A percentile compares a stretch with the other conserved stretches of the same genome.
Evolutionary conservation across 37 sponge, comb jelly and placozoan genomes (phyloP).

Genomic region (Agelas oroides): DNA sequence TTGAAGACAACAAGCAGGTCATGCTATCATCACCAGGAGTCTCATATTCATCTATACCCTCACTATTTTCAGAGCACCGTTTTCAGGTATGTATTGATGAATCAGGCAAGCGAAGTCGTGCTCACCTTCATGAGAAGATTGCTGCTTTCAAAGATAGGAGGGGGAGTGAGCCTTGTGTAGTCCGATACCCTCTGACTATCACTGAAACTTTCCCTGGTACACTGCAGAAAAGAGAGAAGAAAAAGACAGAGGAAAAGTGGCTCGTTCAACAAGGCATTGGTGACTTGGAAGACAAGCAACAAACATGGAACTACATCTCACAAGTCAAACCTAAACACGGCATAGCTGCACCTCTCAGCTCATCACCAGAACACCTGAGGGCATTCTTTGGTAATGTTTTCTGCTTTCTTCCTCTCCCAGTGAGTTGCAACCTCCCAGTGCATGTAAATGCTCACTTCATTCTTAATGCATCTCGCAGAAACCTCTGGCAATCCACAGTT

Average conservation of each 20-base stretch:
- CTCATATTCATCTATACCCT: too few species aligned
- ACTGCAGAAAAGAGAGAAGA: too few species aligned
- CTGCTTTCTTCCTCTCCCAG: conserved; percentile 82
- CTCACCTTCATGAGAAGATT: background rate
- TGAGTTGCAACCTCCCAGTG: conserved; percentile 54
- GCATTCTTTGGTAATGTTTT: conserved; percentile 44
- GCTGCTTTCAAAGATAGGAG: conserved; percentile 3
- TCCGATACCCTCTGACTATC: conserved; percentile 21
- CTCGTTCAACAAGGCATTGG: conserved; percentile 74
- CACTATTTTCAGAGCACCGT: background rate
- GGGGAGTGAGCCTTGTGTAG: conserved; percentile 1
- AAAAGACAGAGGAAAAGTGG: conserved; percentile 45
- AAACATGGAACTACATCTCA: conserved; percentile 44
- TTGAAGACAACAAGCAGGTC: conserved; percentile 17
- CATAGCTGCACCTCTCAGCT: conserved; percentile 59
- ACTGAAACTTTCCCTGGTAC: background rate
- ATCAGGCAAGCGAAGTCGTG: background rate
- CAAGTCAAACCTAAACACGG: conserved; percentile 67
- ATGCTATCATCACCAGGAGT: too few species aligned
- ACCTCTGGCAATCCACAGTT: conserved; percentile 55
- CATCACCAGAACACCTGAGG: too few species aligned
- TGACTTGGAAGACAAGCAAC: conserved; percentile 28
- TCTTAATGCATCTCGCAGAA: conserved; percentile 62
- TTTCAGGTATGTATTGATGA: background rate
- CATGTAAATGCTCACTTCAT: conserved; percentile 84